phyloP scores from a whole-genome alignment of 2,888 invertebrate genomes.

The Mechanitis mazaeus region DNA sequence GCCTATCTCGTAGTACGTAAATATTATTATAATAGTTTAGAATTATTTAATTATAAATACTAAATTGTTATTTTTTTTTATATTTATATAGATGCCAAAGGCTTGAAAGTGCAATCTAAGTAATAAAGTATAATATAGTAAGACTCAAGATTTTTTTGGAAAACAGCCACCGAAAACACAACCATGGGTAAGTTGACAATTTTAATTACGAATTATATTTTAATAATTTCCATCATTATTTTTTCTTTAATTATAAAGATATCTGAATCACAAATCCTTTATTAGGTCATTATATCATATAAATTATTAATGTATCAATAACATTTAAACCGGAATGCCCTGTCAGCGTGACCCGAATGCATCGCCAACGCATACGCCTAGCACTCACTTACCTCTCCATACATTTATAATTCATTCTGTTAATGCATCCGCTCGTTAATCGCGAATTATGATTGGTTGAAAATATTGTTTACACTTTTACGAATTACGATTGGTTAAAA shows the following conservation, averaged over 20 bases:
- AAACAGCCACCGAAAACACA: not conserved
- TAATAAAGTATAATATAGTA: no score
- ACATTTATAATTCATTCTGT: conserved; percentile 24
- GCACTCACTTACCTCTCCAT: conserved; percentile 32
- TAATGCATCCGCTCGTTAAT: not conserved
- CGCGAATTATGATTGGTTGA: no score
- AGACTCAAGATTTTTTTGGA: not conserved
- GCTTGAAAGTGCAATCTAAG: no score
- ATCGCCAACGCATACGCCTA: conserved; percentile 46
- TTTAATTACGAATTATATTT: not conserved
- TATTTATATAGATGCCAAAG: no score
- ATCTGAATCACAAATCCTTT: no score
- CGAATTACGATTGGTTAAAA: no score
- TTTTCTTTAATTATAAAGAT: no score
- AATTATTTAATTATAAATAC: no score
- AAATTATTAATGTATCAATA: conserved; percentile 11
- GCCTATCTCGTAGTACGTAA: no score
- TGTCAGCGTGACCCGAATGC: conserved; percentile 56
- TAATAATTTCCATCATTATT: not conserved
- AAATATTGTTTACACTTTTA: no score
- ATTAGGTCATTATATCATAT: not conserved
- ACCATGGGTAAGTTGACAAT: not conserved
- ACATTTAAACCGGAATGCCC: conserved; percentile 32
- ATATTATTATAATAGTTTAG: no score
- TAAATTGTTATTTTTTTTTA: no score